Base-by-base conservation (phyloP, 1,140 invertebrate genomes). In the Polyergus mexicanus region DNA sequence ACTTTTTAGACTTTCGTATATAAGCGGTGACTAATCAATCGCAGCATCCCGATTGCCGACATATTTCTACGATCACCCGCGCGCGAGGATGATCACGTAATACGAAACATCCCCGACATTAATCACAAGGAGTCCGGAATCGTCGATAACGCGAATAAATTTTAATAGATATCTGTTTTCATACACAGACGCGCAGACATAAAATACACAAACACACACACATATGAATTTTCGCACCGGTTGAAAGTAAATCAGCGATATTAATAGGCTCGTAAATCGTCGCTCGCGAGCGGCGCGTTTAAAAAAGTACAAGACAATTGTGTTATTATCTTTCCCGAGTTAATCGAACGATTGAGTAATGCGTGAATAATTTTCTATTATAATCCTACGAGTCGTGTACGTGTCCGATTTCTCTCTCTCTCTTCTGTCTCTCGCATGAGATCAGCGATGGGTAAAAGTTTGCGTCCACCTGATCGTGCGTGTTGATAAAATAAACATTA, bases 301-400 rank as follows among this genome's bases (percentile, higher is more conserved):
- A 22, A 71, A 86, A 83, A 69, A 71, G 28, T 69, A 56, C 80
- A 66, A 86, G 85, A 86, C 85, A 86, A 86, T 86, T 76, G 86
- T 51, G 54, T 71, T 22, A 66, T 75, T 87, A 84, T 87, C 86
- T 84, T 56, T 63, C 25, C 47, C 54, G 65, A 80, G 66, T 68
- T 75, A 80, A 88, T 88, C 86, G 86, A 86, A 74, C 72, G 86
- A 69, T 75, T 86, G 86, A 86, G 86, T 88, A 88, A 88, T 44
- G 77, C 84, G 71, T 86, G 86, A 88, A 86, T 86, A 88, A 88
- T 80, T 86, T 88, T 81, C 86, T 81, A 88, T 88, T 88, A 88
- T 63, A 62, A 63, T 69, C 38, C 22, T 72, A 76, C 68, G 60
- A 84, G 78, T 80, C 80, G 63, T 62, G n/a, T 41, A 38, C 19